Evolutionary conservation across 2,113 vertebrate species (phyloP).

Genomic region (Grallaria varia): DNA sequence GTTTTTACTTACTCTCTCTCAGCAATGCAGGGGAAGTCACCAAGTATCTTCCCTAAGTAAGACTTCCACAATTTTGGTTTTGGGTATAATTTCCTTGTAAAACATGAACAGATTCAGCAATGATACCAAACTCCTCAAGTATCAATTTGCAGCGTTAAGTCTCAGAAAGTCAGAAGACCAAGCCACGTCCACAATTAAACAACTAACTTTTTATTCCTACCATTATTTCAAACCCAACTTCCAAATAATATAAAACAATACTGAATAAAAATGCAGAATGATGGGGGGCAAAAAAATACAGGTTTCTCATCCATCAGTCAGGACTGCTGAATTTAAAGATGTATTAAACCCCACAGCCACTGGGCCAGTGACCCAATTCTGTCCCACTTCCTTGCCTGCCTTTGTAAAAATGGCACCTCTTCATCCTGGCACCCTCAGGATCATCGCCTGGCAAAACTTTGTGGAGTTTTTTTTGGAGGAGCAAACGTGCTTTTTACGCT

Average conservation of each 20-base stretch:
- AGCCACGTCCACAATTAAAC: neutral
- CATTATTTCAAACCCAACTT: neutral
- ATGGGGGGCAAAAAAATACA: neutral
- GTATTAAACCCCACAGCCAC: neutral
- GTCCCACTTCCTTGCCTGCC: neutral
- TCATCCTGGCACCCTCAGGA: neutral
- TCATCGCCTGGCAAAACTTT: neutral
- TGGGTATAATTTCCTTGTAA: neutral
- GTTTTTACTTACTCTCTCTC: neutral
- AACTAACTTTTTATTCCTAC: neutral
- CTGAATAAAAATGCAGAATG: neutral
- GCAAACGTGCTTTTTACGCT: neutral
- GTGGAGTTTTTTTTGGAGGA: neutral
- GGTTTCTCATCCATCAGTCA: neutral
- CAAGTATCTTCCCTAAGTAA: neutral
- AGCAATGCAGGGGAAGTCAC: neutral
- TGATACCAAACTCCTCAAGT: neutral
- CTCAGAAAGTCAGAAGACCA: neutral
- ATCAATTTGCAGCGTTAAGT: neutral
- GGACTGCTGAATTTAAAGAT: neutral
- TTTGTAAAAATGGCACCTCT: neutral
- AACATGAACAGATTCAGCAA: neutral
- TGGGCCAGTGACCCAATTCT: neutral
- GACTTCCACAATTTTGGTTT: neutral
- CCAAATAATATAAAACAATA: neutral